Base-by-base conservation (phyloP, 2,113 vertebrate genomes). In the Sarotherodon lohbergeri region DNA sequence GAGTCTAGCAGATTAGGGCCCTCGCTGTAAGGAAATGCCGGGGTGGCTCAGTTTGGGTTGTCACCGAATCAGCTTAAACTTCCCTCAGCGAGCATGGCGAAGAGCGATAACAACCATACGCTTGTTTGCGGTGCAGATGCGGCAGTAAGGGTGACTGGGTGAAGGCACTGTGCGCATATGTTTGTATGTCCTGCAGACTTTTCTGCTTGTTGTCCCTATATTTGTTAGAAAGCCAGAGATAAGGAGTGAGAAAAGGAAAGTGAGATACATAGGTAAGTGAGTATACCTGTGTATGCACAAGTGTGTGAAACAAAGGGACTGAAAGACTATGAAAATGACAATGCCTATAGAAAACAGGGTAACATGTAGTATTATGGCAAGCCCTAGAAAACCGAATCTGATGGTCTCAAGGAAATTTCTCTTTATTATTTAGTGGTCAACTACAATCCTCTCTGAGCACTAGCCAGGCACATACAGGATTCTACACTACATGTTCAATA, bases 21-120 rank as follows among this genome's bases (percentile, higher is more conserved):
- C 89, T 85, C 17, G 85, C 87, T 95, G 91, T 93, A 93, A 94
- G 93, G 88, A 94, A 95, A 94, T 94, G 93, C 93, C 90, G 93
- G 94, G 93, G 94, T 92, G 94, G 95, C 95, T 95, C 63, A 46
- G 93, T 95, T 94, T 93, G 89, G 90, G 93, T 95, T 96, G 96
- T 96, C 96, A 94, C 82, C 11, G 93, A 94, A 96, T 97, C 96
- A 96, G 96, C 96, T 96, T 97, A 96, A 97, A 96, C 96, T 97
- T 97, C 96, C 94, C 94, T 96, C 94, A 94, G 95, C 90, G 29
- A 94, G 95, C 89, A 91, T 97, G 96, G 94, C 88, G 85, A 83
- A 86, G 81, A 80, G 94, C 84, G 97, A 97, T 97, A 97, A 97
- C 95, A 91, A 87, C 92, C 88, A 66, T 89, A 86, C 88, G 88